Percentiles rank a stretch among this genome's conserved stretches.
Conservation (phyloP, 2,888 invertebrate species). For the Spicauda simplicius region DNA sequence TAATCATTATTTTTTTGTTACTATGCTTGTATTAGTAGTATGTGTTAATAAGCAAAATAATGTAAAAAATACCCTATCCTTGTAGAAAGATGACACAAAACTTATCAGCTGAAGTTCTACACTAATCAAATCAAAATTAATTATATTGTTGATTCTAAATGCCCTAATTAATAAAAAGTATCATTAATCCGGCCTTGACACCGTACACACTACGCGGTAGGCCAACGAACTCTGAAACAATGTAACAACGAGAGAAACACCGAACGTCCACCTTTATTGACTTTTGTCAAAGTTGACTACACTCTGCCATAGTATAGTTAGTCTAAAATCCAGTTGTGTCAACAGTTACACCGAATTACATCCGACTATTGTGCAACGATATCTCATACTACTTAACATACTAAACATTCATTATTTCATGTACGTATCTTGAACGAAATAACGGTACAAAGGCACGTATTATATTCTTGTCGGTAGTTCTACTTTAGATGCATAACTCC, state of each 20-base stretch:
- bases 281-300: not conserved
- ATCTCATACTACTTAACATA: not conserved
- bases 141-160: not conserved
- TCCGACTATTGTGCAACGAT: constrained; percentile 12
- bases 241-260: constrained; percentile 36
- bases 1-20: too few species aligned
- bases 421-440: not conserved
- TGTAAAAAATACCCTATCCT: too few species aligned
- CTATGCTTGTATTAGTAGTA: too few species aligned
- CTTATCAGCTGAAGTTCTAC: too few species aligned
- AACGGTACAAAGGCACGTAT: constrained; percentile 23
- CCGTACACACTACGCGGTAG: constrained; percentile 23
- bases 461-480: not conserved
- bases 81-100: too few species aligned
- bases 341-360: constrained; percentile 22
- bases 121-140: not conserved
- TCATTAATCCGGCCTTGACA: constrained; percentile 59
- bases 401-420: not conserved
- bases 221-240: constrained; percentile 41
- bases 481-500: constrained; percentile 7
- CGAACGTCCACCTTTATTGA: constrained; percentile 4
- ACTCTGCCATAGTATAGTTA: not conserved
- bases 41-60: too few species aligned
- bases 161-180: constrained; percentile 53
- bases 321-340: constrained; percentile 32